A percentile compares a stretch with the other conserved stretches of the same genome.
Conservation (phyloP, 2,113 vertebrate species). For the Chlamydotis undulata region DNA sequence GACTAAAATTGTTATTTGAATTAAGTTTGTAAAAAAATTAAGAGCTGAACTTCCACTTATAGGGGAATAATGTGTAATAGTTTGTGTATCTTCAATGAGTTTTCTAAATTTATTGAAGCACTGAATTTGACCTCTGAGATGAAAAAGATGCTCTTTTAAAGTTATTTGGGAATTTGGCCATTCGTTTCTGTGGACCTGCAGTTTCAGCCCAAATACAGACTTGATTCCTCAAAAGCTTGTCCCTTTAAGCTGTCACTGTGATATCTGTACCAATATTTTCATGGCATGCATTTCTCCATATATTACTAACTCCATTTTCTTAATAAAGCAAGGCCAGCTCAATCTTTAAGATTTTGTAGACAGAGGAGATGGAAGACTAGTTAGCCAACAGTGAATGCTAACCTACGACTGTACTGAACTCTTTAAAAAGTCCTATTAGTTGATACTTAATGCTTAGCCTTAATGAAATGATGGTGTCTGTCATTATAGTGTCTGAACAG, state of each 20-base stretch:
- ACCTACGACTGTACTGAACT: neutral
- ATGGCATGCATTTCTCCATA: neutral
- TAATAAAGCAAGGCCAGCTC: neutral
- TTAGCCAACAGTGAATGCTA: neutral
- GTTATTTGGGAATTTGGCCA: neutral
- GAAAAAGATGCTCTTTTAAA: neutral
- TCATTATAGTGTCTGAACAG: neutral
- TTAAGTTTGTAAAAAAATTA: neutral
- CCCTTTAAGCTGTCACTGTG: neutral
- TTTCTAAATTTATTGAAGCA: neutral
- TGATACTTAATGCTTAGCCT: neutral
- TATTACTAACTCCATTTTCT: neutral
- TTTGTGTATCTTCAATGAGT: neutral
- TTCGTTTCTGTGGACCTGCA: neutral
- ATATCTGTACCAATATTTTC: neutral
- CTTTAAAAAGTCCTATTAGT: fast-evolving
- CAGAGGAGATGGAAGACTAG: neutral
- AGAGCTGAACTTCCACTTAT: neutral
- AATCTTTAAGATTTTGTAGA: neutral
- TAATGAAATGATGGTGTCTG: neutral
- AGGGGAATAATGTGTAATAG: neutral
- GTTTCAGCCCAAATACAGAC: neutral
- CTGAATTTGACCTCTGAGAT: neutral
- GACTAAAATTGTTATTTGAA: neutral
- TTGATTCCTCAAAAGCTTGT: neutral